These are phyloP conservation scores for Alloplasta piceator DNA, from an alignment of 2,888 invertebrate genomes.

Conservation along the genomic window DNA sequence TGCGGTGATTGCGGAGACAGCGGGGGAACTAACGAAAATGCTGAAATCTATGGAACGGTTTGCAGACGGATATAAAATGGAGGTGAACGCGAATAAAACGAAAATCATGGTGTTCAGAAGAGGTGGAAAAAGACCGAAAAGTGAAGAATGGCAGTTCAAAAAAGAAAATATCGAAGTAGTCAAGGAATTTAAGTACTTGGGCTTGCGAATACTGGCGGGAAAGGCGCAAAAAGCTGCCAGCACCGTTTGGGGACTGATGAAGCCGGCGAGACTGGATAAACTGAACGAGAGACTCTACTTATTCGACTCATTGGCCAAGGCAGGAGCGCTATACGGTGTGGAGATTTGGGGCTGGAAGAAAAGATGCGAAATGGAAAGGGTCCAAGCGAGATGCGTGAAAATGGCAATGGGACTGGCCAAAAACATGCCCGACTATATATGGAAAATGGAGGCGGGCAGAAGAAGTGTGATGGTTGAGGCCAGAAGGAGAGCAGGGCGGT, in stretches of 20 bases:
- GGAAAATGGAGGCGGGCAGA: constrained; percentile 32
- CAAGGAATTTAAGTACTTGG: neutral
- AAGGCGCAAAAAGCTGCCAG: neutral
- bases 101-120: neutral
- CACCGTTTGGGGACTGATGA: constrained; percentile 50
- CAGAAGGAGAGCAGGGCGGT: constrained; percentile 43
- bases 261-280: constrained; percentile 21
- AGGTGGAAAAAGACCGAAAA: neutral
- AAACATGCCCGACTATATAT: constrained; percentile 38
- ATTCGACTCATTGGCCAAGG: constrained; percentile 25
- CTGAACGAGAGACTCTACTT: constrained; percentile 20
- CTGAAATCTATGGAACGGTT: neutral
- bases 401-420: constrained; percentile 24
- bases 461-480: constrained; percentile 8
- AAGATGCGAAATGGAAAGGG: constrained; percentile 11
- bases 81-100: neutral
- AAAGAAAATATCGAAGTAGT: neutral
- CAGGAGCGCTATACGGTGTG: constrained; percentile 43
- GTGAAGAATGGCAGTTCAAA: neutral
- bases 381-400: constrained; percentile 17
- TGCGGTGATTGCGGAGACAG: constrained; percentile 24
- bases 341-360: constrained; percentile 44
- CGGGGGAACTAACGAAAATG: constrained; percentile 27
- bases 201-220: neutral
- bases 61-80: neutral